Evolutionary conservation across 1,140 invertebrate genomes (phyloP), one percentile per base, ranked within the genome.

Genomic region (Chlorops oryzae): DNA sequence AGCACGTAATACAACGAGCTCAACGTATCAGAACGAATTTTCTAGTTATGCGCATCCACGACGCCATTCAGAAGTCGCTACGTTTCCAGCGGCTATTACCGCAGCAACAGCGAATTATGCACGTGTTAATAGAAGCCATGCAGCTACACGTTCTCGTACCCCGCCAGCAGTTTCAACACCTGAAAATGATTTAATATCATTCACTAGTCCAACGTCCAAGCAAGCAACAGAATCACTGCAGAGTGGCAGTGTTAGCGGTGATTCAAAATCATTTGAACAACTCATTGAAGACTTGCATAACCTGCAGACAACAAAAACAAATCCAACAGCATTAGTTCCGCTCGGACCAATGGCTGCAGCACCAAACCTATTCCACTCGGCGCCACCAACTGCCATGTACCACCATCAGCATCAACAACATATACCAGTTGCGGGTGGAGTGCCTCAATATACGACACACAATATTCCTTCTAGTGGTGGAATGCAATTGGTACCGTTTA

Each of bases 111-210:
- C 22, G 67, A 74, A 27, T 47, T 25, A 21, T 21, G 45, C 51
- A n/a, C n/a, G n/a, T n/a, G n/a, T n/a, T n/a, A n/a, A n/a, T n/a
- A n/a, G n/a, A n/a, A n/a, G n/a, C n/a, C n/a, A n/a, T n/a, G 34
- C 39, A 23, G 23, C 40, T 21, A 48, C 49, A 22, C 61, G 65
- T 23, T 61, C 65, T 0, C 75, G 76, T 5, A 77, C 80, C 23
- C 78, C 50, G 63, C 74, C 28, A 65, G 72, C 76, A 17, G n/a
- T n/a, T n/a, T 74, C 72, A 6, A 67, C 73, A 28, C 71, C 66
- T 40, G 76, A 79, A 27, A 77, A 74, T 45, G 86, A 88, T 71
- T 68, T 88, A 17, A 88, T 88, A 53, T 86, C 82, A 43, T 87
- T 87, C 61, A 78, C 81, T 22, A 86, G 81, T 70, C 84, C 80